Percentiles rank a stretch among this genome's conserved stretches.
Evolutionary conservation across 2,888 invertebrate species (phyloP).

Genomic region (Linyphia triangularis): DNA sequence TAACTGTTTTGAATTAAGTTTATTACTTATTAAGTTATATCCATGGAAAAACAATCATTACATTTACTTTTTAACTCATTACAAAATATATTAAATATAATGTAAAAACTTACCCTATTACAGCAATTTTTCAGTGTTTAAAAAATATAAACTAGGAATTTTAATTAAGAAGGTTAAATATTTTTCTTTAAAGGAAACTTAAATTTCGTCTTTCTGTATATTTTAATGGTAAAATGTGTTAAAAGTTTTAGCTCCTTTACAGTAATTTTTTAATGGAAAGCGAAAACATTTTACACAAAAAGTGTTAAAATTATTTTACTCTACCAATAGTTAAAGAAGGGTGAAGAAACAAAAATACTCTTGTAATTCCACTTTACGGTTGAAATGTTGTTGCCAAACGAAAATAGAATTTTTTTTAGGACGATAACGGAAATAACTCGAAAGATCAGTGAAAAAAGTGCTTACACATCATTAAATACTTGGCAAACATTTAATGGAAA

Average conservation of each 20-base stretch:
- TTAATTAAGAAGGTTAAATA: no score
- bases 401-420: neutral
- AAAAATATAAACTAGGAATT: no score
- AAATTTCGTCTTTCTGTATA: neutral
- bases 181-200: no score
- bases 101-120: no score
- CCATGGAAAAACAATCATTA: no score
- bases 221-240: no score
- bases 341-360: neutral
- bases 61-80: no score
- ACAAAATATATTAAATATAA: no score
- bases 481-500: neutral
- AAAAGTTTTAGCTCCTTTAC: no score
- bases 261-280: neutral
- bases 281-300: neutral
- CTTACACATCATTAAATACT: constrained; percentile 7
- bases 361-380: neutral
- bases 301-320: neutral
- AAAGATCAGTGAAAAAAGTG: neutral
- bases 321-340: neutral
- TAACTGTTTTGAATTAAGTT: no score
- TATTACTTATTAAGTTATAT: no score
- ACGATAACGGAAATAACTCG: neutral
- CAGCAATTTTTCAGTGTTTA: no score
- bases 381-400: neutral